These are phyloP conservation scores for Phoebastria nigripes DNA, from an alignment of 2,797 vertebrate species.

Conservation along the genomic window DNA sequence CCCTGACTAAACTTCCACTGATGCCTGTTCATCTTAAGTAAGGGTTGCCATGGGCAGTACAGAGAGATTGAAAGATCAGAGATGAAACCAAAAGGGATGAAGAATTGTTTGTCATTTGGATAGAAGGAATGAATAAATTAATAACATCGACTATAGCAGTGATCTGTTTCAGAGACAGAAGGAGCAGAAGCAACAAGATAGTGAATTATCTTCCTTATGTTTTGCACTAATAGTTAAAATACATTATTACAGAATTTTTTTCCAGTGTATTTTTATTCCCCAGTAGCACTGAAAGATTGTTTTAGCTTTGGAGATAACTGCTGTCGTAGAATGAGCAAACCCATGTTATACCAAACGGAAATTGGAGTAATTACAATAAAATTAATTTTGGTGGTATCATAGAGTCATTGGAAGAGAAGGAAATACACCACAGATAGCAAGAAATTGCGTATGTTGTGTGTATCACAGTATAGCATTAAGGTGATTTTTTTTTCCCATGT, in stretches of 20 bases:
- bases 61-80: neutral
- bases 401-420: neutral
- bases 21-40: neutral
- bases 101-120: neutral
- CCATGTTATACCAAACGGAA: neutral
- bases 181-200: neutral
- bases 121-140: neutral
- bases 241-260: neutral
- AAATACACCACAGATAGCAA: neutral
- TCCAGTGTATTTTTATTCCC: neutral
- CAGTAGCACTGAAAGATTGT: neutral
- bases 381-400: neutral
- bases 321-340: neutral
- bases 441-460: neutral
- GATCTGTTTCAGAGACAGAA: neutral
- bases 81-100: neutral
- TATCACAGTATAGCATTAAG: neutral
- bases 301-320: neutral
- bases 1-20: neutral
- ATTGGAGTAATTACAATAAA: neutral
- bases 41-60: neutral
- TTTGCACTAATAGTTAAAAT: neutral
- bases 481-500: accelerated
- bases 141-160: neutral
- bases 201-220: neutral